phyloP scores from a whole-genome alignment of 2,113 vertebrate genomes.

The Pagrus major region DNA sequence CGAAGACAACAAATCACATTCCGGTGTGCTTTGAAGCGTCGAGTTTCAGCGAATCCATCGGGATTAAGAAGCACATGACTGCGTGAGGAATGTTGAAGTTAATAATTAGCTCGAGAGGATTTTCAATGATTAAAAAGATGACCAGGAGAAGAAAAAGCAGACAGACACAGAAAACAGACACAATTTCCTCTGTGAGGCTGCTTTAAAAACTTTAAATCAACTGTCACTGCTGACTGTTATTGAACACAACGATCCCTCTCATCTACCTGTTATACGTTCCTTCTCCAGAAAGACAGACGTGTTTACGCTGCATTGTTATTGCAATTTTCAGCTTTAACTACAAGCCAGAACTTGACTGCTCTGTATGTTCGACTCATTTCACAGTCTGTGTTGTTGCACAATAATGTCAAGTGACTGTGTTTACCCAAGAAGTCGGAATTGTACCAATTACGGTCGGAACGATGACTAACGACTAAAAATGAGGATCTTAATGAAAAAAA shows the following conservation, averaged over 20 bases:
- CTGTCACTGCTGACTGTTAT: background rate
- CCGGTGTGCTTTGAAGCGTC: conserved; percentile 3
- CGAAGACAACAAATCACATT: conserved; percentile 33
- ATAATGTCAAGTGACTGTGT: background rate
- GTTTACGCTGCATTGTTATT: background rate
- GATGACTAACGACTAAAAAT: background rate
- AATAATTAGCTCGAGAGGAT: conserved; percentile 12
- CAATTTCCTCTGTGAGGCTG: background rate
- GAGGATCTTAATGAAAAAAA: background rate
- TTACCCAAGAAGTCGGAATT: background rate
- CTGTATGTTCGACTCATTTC: no score
- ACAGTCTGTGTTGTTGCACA: background rate
- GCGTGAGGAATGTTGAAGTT: conserved; percentile 2
- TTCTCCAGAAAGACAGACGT: background rate
- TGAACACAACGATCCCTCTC: background rate
- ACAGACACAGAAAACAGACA: background rate
- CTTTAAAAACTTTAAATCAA: background rate
- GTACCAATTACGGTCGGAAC: background rate
- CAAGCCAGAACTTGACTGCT: background rate
- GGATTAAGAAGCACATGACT: background rate
- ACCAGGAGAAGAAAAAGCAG: background rate
- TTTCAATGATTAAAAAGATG: conserved; percentile 23
- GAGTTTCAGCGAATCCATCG: background rate
- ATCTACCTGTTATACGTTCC: background rate
- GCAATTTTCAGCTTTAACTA: background rate